Base-by-base conservation (phyloP, 2,888 invertebrate genomes). In the Rotaria magnacalcarata region DNA sequence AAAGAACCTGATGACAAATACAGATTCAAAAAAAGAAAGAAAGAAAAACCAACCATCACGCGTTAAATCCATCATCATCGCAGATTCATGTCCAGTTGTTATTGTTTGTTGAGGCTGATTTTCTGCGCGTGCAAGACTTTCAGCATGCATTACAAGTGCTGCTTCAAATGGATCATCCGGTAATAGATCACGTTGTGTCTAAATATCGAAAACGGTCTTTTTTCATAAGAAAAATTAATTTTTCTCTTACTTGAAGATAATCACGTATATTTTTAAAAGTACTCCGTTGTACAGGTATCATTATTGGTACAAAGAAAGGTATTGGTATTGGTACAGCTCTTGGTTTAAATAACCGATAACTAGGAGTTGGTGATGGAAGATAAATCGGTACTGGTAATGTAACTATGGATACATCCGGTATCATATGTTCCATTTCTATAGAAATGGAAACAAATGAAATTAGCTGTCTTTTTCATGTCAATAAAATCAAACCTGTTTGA, bases 321-420 rank as follows among this genome's bases (percentile, higher is more conserved):
- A 80, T 47, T 14, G 80, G 80, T 47, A 80, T 80, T 11, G 80
- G 80, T n/a, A 80, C 47, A 0, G 96, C 95, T 2, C 95, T 93
- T 0, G 96, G 96, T 89, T 94, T 94, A 0, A 96, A 96, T 88
- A 94, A 91, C 10, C 94, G 94, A 92, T 94, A 96, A 95, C 96
- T 95, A 56, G 89, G 89, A 88, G 90, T 88, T 10, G 90, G 91
- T 52, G 94, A 93, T 0, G 96, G 96, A 5, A 96, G 93, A 90
- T 94, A 96, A 85, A 96, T 94, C 0, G 96, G 96, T 8, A 96
- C 94, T 0, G 96, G 96, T 54, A 84, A 60, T 4, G 85, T 85
- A n/a, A 86, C 80, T 24, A 86, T 1, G 11, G 80, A 47, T 80
- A 80, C 80, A 80, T 80, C 80, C 10, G 47, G 47, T 11, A 80